These are phyloP conservation scores for Paramormyrops kingsleyae DNA, from an alignment of 2,113 vertebrate species.

Conservation along the genomic window DNA sequence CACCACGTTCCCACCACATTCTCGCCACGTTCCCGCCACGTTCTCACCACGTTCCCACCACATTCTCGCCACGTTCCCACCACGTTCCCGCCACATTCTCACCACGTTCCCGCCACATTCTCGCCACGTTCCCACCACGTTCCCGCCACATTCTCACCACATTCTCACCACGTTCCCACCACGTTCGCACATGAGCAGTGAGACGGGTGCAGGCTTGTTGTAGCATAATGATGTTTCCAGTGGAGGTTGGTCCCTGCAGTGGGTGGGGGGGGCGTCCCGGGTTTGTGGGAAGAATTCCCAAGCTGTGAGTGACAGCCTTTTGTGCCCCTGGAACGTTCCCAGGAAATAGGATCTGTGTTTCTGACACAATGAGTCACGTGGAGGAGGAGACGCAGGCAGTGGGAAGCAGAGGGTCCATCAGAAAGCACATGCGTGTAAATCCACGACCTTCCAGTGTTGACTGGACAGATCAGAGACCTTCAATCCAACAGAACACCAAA, in stretches of 20 bases:
- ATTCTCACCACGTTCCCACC: neutral
- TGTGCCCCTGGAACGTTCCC: neutral
- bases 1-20: neutral
- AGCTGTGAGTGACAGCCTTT: neutral
- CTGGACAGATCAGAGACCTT: neutral
- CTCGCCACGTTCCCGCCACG: too few relatives aligned
- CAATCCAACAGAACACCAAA: constrained; percentile 9
- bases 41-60: neutral
- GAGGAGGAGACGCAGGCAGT: neutral
- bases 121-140: too few relatives aligned
- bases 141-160: neutral
- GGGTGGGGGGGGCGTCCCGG: neutral
- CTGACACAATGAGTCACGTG: neutral
- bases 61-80: neutral
- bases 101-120: too few relatives aligned
- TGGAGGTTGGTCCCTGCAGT: neutral
- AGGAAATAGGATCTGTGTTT: neutral
- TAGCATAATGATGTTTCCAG: neutral
- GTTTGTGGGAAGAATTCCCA: neutral
- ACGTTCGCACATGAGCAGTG: neutral
- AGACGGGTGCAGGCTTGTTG: neutral
- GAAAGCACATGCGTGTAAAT: neutral
- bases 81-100: neutral
- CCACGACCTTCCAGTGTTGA: neutral
- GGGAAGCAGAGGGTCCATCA: neutral